Evolutionary conservation across 2,113 vertebrate genomes (phyloP).

Genomic region (Equus quagga): DNA sequence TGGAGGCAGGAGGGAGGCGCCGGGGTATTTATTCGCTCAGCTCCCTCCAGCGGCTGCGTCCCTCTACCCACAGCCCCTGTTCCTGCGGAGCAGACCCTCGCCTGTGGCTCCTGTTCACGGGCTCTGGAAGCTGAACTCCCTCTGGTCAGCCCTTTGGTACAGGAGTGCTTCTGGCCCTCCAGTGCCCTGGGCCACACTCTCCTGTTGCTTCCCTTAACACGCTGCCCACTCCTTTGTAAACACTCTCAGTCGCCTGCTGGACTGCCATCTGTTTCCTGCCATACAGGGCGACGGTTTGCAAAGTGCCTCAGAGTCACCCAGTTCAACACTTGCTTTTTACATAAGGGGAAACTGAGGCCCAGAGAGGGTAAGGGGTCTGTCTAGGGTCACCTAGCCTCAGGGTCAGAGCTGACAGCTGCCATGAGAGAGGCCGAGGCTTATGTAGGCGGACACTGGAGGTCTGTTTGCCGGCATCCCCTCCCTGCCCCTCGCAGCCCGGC

Average conservation of each 20-base stretch:
- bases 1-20: neutral
- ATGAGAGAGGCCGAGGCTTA: neutral
- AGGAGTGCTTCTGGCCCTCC: neutral
- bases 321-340: neutral
- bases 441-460: neutral
- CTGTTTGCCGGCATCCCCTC: neutral
- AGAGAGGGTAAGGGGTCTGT: neutral
- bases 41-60: neutral
- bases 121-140: neutral
- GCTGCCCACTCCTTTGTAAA: conserved; percentile 39
- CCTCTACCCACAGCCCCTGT: neutral
- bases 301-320: too few species aligned
- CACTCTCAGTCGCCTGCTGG: neutral
- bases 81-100: neutral
- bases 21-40: accelerated
- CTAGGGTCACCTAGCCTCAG: neutral
- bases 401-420: neutral
- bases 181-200: neutral
- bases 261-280: conserved; percentile 50
- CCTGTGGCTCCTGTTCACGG: neutral
- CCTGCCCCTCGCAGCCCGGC: neutral
- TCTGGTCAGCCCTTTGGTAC: neutral
- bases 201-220: neutral
- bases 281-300: accelerated
- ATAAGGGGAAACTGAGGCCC: neutral